A percentile compares a stretch with the other conserved stretches of the same genome.
Evolutionary conservation across 1,140 invertebrate species (phyloP).

Genomic region (Microvelia longipes): DNA sequence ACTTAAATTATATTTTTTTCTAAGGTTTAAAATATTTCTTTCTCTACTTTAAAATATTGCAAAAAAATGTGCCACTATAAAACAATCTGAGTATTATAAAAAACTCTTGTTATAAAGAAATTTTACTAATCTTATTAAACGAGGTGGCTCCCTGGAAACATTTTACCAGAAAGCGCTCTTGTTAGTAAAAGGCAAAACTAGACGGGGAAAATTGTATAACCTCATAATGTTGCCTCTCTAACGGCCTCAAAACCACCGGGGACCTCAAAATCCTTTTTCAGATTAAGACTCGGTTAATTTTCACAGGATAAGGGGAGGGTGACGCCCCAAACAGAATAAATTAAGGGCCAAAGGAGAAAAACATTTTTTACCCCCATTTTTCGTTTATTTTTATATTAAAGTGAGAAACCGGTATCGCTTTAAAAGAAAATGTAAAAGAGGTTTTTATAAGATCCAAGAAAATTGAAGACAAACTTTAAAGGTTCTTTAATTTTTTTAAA

Average conservation of each 20-base stretch:
- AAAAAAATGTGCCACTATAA: background rate
- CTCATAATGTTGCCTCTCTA: background rate
- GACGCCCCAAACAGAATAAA: background rate
- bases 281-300: background rate
- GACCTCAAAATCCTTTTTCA: background rate
- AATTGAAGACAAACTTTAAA: too few relatives aligned
- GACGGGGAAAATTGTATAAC: background rate
- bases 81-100: background rate
- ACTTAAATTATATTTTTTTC: too few relatives aligned
- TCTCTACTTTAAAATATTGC: background rate
- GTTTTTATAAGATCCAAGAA: too few relatives aligned
- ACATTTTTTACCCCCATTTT: too few relatives aligned
- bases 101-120: too few relatives aligned
- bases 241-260: background rate
- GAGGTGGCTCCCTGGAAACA: background rate
- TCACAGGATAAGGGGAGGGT: background rate
- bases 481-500: too few relatives aligned
- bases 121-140: background rate
- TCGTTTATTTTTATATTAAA: too few relatives aligned
- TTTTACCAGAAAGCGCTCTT: background rate
- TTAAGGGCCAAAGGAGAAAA: too few relatives aligned
- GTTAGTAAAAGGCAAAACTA: background rate
- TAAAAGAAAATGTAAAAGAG: too few relatives aligned
- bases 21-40: background rate
- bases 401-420: too few relatives aligned